Conservation (phyloP, 2,113 vertebrate genomes). For the Corythornis cristatus region DNA sequence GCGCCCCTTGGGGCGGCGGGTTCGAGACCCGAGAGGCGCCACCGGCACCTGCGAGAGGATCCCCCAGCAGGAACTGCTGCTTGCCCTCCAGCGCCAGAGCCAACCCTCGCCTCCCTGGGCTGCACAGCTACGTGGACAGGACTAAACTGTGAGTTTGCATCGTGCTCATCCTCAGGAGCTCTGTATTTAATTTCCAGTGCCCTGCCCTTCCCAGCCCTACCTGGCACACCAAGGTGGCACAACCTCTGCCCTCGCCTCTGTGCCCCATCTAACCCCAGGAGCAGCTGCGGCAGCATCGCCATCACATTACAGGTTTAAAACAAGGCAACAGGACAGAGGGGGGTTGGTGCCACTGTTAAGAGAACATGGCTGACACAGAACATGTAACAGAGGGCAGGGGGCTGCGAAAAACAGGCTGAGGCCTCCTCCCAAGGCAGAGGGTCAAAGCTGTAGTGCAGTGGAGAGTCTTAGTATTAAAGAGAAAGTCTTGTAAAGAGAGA, state of each 20-base stretch:
- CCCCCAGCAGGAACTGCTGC: no score
- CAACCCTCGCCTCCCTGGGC: no score
- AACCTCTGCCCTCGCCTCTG: not conserved
- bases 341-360: not conserved
- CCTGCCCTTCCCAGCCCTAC: not conserved
- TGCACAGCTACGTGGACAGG: no score
- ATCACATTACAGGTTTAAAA: not conserved
- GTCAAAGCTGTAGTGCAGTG: conserved; percentile 5
- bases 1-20: fast-evolving
- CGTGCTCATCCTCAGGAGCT: not conserved
- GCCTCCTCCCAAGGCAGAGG: not conserved
- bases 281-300: not conserved
- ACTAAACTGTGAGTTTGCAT: no score
- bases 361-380: not conserved
- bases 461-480: conserved; percentile 17
- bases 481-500: conserved; percentile 7
- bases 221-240: not conserved
- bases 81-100: no score
- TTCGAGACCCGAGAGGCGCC: not conserved
- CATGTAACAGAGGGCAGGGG: not conserved
- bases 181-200: not conserved
- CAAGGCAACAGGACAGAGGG: not conserved
- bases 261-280: fast-evolving
- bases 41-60: no score
- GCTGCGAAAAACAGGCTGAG: not conserved